Percentiles rank a stretch among this genome's conserved stretches.
Conservation (phyloP, 2,888 invertebrate species). For the Clistopyga incitator region DNA sequence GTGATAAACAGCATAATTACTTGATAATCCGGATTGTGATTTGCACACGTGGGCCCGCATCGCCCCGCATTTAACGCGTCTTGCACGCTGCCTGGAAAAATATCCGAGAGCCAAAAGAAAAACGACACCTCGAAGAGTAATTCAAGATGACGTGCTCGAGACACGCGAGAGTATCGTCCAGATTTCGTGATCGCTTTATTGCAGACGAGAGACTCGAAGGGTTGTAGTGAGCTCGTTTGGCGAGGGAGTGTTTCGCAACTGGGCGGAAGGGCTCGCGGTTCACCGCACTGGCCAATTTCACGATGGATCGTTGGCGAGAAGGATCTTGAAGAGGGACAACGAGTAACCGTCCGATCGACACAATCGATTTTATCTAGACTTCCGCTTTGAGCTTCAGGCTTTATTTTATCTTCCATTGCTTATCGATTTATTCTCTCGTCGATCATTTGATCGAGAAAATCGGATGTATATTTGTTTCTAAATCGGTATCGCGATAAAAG, state of each 20-base stretch:
- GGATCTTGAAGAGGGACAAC: conserved; percentile 40
- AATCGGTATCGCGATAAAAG: not conserved
- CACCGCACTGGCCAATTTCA: conserved; percentile 61
- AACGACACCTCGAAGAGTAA: conserved; percentile 64
- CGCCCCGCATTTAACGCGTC: conserved; percentile 56
- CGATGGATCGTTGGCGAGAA: conserved; percentile 26
- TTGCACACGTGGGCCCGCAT: conserved; percentile 45
- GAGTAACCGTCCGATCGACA: conserved; percentile 33
- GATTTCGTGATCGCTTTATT: conserved; percentile 59
- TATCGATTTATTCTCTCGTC: not conserved
- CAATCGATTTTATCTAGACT: conserved; percentile 28
- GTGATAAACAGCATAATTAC: not conserved
- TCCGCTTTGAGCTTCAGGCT: conserved; percentile 12
- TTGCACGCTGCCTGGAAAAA: conserved; percentile 63
- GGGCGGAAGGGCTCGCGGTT: conserved; percentile 64
- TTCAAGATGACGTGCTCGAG: conserved; percentile 45
- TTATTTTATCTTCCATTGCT: not conserved
- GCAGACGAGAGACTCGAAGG: conserved; percentile 14
- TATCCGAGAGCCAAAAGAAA: conserved; percentile 52
- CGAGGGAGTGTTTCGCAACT: conserved; percentile 44
- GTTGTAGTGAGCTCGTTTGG: conserved; percentile 23
- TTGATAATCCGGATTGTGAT: conserved; percentile 11
- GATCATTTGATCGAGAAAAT: no score
- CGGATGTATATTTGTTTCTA: no score
- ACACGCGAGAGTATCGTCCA: conserved; percentile 52